Percentiles rank a stretch among this genome's conserved stretches.
phyloP scores from a whole-genome alignment of 2,113 vertebrate genomes.

The Cairina moschata region DNA sequence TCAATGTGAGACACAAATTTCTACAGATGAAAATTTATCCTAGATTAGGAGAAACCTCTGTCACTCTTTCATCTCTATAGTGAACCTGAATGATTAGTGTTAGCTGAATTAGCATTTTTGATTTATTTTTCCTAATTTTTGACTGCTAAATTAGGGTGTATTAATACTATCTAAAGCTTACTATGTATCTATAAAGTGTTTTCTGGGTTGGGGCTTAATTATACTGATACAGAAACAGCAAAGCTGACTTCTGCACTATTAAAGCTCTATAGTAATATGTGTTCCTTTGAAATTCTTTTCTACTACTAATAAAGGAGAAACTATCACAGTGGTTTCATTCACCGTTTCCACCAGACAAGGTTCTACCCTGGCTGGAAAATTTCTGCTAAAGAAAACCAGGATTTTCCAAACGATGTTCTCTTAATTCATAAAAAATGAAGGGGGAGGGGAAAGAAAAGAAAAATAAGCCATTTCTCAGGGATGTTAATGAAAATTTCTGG shows the following conservation, averaged over 20 bases:
- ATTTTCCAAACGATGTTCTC: neutral
- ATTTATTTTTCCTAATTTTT: neutral
- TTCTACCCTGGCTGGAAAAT: neutral
- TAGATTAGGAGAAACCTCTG: neutral
- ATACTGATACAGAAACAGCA: neutral
- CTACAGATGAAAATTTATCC: neutral
- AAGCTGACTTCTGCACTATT: neutral
- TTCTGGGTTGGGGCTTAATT: neutral
- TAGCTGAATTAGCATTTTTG: neutral
- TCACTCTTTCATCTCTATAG: neutral
- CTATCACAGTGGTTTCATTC: neutral
- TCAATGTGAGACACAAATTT: neutral
- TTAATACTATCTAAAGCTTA: neutral
- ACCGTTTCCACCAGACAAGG: neutral
- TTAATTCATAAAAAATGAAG: too few species aligned
- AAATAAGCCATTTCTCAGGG: neutral
- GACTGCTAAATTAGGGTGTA: neutral
- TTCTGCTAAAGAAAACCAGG: neutral
- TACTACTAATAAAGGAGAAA: neutral
- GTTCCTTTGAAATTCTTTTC: conserved; percentile 4
- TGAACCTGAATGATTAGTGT: neutral
- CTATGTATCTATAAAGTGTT: neutral
- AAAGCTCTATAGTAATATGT: neutral
- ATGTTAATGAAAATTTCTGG: neutral
- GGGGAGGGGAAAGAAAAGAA: too few species aligned